A percentile compares a stretch with the other conserved stretches of the same genome.
phyloP scores from a whole-genome alignment of 2,888 invertebrate species.

The Lathronympha strigana region DNA sequence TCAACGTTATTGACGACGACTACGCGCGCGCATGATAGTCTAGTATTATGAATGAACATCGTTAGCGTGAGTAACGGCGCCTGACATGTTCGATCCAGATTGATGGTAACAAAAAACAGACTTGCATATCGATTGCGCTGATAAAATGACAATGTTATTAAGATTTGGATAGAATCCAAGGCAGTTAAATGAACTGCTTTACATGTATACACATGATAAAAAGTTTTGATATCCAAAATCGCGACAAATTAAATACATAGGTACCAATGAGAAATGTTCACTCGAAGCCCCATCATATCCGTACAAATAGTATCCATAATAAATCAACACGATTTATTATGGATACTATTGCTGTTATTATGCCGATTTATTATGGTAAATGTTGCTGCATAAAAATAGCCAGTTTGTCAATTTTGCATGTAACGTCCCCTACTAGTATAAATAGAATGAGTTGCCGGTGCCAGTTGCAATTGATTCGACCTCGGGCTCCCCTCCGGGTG shows the following conservation, averaged over 20 bases:
- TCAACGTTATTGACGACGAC: not conserved
- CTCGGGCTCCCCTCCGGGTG: slow-evolving; percentile 53
- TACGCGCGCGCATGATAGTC: not conserved
- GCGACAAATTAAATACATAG: too few species aligned
- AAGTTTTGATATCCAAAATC: not conserved
- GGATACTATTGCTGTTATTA: too few species aligned
- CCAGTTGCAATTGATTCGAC: slow-evolving; percentile 63
- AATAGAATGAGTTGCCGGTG: slow-evolving; percentile 35
- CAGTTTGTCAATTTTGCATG: slow-evolving; percentile 20
- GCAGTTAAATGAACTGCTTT: not conserved
- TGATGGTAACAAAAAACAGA: not conserved
- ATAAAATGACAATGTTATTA: not conserved
- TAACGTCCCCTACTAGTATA: slow-evolving; percentile 5
- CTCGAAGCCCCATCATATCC: too few species aligned
- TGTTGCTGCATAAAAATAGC: slow-evolving; percentile 6
- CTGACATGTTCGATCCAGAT: slow-evolving; percentile 6
- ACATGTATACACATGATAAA: not conserved
- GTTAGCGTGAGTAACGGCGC: not conserved
- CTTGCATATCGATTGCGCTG: not conserved
- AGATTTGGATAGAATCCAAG: not conserved
- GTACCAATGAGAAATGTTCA: not conserved
- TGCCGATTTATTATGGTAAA: too few species aligned
- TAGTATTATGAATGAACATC: slow-evolving; percentile 1
- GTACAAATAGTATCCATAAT: too few species aligned
- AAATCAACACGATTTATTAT: too few species aligned